Conservation (phyloP, 2,888 invertebrate species). For the Cecidostiba fungosa region DNA sequence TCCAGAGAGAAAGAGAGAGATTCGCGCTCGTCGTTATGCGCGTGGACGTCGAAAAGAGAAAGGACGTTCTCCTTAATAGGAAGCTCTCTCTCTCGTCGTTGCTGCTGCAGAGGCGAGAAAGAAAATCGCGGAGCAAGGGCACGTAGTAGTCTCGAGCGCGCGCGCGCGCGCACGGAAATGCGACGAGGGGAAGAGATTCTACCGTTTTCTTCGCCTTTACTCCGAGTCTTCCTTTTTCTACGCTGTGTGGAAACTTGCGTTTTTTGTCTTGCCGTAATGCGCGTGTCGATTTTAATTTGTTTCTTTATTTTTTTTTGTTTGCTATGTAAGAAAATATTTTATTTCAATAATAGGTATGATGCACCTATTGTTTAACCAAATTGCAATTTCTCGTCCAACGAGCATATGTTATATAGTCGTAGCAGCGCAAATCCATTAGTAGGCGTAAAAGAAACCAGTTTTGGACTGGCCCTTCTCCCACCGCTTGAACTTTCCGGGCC, state of each 20-base stretch:
- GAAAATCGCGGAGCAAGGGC: neutral
- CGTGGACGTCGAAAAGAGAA: neutral
- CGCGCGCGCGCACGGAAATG: neutral
- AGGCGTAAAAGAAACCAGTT: too few relatives aligned
- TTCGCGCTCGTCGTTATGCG: slow-evolving; percentile 3
- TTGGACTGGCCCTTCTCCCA: too few relatives aligned
- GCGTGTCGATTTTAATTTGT: neutral
- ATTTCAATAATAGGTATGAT: too few relatives aligned
- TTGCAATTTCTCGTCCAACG: too few relatives aligned
- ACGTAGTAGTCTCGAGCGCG: neutral
- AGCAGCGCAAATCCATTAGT: too few relatives aligned
- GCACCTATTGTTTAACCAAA: neutral
- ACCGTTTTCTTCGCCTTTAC: neutral
- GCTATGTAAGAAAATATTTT: too few relatives aligned
- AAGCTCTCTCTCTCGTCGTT: neutral
- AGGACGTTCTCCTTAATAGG: slow-evolving; percentile 8
- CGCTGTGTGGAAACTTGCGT: neutral
- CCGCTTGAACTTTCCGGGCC: too few relatives aligned
- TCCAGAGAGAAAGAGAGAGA: slow-evolving; percentile 6
- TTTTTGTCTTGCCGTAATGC: neutral
- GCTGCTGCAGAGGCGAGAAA: too few relatives aligned
- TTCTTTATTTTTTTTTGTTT: neutral
- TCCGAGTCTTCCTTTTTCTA: neutral
- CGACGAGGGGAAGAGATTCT: neutral
- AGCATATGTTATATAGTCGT: too few relatives aligned